Evolutionary conservation across 2,113 vertebrate species (phyloP).

Genomic region (Cricetomys ansorgei): DNA sequence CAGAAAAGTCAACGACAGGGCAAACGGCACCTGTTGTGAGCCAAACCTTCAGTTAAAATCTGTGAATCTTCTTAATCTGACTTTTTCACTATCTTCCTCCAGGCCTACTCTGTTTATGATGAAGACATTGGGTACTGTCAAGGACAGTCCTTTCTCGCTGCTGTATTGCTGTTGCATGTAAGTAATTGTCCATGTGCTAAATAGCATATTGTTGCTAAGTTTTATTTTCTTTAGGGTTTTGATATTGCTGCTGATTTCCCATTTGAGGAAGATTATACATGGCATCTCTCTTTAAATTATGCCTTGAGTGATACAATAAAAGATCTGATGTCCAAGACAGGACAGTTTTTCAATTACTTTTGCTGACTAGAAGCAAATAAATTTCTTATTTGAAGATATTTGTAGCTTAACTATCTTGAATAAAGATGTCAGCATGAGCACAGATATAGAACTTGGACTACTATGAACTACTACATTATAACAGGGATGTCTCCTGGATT

Average conservation of each 20-base stretch:
- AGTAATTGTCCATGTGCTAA: slow-evolving; percentile 85
- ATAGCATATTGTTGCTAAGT: slow-evolving; percentile 62
- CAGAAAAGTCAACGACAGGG: not conserved
- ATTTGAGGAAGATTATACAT: slow-evolving; percentile 68
- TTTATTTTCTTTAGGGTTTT: slow-evolving; percentile 60
- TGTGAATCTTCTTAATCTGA: not conserved
- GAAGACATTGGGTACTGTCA: slow-evolving; percentile 99
- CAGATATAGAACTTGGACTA: not conserved
- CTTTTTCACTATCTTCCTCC: slow-evolving; percentile 65
- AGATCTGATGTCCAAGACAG: slow-evolving; percentile 40
- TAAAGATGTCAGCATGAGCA: slow-evolving; percentile 7
- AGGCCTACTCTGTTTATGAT: slow-evolving; percentile 99
- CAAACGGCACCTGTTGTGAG: not conserved
- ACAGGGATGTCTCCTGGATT: not conserved
- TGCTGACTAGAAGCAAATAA: not conserved
- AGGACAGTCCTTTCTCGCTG: slow-evolving; percentile 98
- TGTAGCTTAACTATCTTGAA: slow-evolving; percentile 43
- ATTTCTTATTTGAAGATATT: slow-evolving; percentile 48
- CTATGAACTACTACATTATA: not conserved
- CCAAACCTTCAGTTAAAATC: not conserved
- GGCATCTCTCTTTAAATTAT: slow-evolving; percentile 50
- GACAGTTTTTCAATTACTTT: slow-evolving; percentile 41
- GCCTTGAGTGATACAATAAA: slow-evolving; percentile 31
- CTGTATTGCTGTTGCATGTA: slow-evolving; percentile 97
- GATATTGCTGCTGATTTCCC: slow-evolving; percentile 54